phyloP scores from a whole-genome alignment of 2,888 invertebrate genomes.

The Phragmatobia fuliginosa region DNA sequence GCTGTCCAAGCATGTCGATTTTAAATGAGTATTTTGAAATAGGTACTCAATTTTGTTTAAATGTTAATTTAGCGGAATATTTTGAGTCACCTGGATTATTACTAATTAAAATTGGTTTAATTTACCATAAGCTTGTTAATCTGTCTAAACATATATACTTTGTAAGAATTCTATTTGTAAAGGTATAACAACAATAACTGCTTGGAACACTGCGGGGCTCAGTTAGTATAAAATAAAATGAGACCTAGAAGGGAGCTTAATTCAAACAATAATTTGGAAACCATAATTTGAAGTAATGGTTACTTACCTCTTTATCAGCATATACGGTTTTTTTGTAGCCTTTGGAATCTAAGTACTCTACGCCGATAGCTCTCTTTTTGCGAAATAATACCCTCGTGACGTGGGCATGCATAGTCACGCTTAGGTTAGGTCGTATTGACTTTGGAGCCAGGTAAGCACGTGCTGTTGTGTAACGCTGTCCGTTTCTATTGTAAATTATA shows the following conservation, averaged over 20 bases:
- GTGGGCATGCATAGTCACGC: conserved; percentile 85
- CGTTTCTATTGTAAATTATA: conserved; percentile 72
- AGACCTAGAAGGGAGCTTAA: background rate
- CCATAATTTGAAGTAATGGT: background rate
- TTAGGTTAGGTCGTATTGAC: conserved; percentile 84
- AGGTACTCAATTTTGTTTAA: too few relatives aligned
- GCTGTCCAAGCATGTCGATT: too few relatives aligned
- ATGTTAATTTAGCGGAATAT: too few relatives aligned
- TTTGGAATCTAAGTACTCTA: conserved; percentile 82
- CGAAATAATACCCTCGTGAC: conserved; percentile 85
- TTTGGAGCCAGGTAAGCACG: conserved; percentile 80
- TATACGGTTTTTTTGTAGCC: conserved; percentile 69
- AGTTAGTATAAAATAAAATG: too few relatives aligned
- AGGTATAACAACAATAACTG: too few relatives aligned
- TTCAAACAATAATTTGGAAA: background rate
- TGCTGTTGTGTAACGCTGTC: conserved; percentile 87
- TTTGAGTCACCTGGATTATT: too few relatives aligned
- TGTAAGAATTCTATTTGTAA: too few relatives aligned
- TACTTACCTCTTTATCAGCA: conserved; percentile 81
- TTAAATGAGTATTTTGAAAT: too few relatives aligned
- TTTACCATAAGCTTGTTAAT: too few relatives aligned
- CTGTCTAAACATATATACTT: too few relatives aligned
- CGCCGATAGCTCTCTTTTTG: conserved; percentile 77
- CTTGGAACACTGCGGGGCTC: too few relatives aligned
- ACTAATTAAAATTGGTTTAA: too few relatives aligned